Percentiles rank a stretch among this genome's conserved stretches.
These are phyloP conservation scores for Meloidogyne exigua DNA, from an alignment of 1,140 invertebrate genomes.

Conservation along the genomic window DNA sequence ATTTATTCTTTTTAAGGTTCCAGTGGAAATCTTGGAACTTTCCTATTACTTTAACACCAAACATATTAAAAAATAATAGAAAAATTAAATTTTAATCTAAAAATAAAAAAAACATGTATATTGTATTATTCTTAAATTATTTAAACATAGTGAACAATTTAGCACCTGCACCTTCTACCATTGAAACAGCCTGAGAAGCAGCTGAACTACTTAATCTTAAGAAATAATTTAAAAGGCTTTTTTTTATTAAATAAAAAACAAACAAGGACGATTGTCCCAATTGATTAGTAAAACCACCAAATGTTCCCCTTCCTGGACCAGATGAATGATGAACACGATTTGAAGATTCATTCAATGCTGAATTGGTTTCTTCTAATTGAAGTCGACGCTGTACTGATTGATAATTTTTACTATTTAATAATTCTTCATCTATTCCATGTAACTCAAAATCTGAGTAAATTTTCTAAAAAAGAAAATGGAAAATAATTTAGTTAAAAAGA, in stretches of 20 bases:
- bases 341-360: conserved; percentile 49
- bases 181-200: conserved; percentile 57
- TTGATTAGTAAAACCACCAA: conserved; percentile 9
- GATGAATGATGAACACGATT: conserved; percentile 19
- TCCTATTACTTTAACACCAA: no score
- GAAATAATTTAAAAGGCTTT: neutral
- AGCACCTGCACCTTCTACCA: conserved; percentile 61
- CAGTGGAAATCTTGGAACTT: no score
- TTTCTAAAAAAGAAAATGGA: conserved; percentile 74
- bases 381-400: conserved; percentile 86
- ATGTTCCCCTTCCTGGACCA: conserved; percentile 3
- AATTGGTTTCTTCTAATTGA: conserved; percentile 88
- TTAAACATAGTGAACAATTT: conserved; percentile 61
- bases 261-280: conserved; percentile 11
- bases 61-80: no score
- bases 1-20: no score
- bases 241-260: conserved; percentile 6
- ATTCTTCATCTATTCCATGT: conserved; percentile 95
- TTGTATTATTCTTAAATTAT: neutral
- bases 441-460: conserved; percentile 97
- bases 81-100: neutral
- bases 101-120: neutral
- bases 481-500: conserved; percentile 9
- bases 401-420: conserved; percentile 93
- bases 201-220: conserved; percentile 40